phyloP scores from a whole-genome alignment of 2,888 invertebrate species.

The Dynastes hyllus region DNA sequence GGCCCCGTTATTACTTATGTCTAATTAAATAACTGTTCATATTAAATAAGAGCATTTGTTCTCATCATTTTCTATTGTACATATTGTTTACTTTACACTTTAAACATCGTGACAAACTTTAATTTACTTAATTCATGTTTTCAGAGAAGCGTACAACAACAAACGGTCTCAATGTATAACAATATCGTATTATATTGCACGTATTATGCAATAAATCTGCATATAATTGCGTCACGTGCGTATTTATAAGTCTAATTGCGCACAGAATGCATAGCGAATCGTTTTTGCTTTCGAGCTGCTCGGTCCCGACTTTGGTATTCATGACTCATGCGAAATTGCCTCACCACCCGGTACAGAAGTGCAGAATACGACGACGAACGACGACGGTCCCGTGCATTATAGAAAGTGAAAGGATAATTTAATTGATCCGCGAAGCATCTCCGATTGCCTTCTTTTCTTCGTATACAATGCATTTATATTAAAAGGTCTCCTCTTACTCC shows the following conservation, averaged over 20 bases:
- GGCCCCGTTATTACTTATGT: no score
- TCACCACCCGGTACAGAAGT: slow-evolving; percentile 21
- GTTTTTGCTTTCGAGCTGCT: slow-evolving; percentile 10
- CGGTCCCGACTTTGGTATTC: slow-evolving; percentile 14
- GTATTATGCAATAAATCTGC: slow-evolving; percentile 25
- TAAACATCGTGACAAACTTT: no score
- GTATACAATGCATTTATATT: neutral
- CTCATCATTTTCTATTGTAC: no score
- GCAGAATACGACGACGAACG: neutral
- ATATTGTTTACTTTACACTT: no score
- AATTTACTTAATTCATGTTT: no score
- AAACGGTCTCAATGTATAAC: neutral
- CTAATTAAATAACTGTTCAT: no score
- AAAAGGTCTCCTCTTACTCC: slow-evolving; percentile 19
- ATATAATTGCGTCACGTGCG: slow-evolving; percentile 28
- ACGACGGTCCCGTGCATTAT: slow-evolving; percentile 7
- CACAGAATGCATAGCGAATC: slow-evolving; percentile 21
- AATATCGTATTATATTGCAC: slow-evolving; percentile 11
- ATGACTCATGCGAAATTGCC: slow-evolving; percentile 48
- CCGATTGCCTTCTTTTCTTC: slow-evolving; percentile 4
- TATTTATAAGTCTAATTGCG: slow-evolving; percentile 24
- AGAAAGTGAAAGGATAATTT: slow-evolving; percentile 50
- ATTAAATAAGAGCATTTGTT: no score
- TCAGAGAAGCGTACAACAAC: no score
- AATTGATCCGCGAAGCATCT: slow-evolving; percentile 41